These are phyloP conservation scores for Harpalus rubripes DNA, from an alignment of 2,888 invertebrate genomes.

Conservation along the genomic window DNA sequence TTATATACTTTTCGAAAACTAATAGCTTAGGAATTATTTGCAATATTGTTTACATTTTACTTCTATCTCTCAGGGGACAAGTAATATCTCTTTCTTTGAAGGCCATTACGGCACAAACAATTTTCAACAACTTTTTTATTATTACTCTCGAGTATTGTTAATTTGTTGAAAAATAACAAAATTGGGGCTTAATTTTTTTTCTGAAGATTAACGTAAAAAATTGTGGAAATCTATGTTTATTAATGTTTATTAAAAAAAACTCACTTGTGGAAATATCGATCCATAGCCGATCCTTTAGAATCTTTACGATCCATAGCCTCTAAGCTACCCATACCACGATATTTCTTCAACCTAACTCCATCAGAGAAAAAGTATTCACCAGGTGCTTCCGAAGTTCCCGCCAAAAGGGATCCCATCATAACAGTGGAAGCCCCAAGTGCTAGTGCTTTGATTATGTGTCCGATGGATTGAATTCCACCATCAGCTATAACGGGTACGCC, in stretches of 20 bases:
- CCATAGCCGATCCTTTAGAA: constrained; percentile 91
- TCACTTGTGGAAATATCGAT: constrained; percentile 81
- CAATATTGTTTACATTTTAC: too few species aligned
- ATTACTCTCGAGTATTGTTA: too few species aligned
- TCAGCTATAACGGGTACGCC: constrained; percentile 99
- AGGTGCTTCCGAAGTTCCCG: constrained; percentile 98
- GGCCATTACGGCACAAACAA: too few species aligned
- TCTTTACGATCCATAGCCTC: constrained; percentile 98
- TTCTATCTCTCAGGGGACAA: too few species aligned
- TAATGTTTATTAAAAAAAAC: constrained; percentile 9
- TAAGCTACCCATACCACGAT: constrained; percentile 98
- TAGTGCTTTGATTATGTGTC: constrained; percentile 97
- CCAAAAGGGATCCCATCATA: constrained; percentile 99
- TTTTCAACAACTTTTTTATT: too few species aligned
- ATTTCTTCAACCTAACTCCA: constrained; percentile 98
- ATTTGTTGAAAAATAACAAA: too few species aligned
- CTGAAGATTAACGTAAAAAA: too few species aligned
- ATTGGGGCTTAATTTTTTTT: too few species aligned
- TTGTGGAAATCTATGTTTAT: too few species aligned
- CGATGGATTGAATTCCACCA: constrained; percentile 97
- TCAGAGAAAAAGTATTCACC: constrained; percentile 99
- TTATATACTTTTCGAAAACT: too few species aligned
- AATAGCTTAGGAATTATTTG: too few species aligned
- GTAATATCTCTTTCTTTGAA: too few species aligned
- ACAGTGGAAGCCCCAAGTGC: constrained; percentile 96